A percentile compares a stretch with the other conserved stretches of the same genome.
Evolutionary conservation across 2,888 invertebrate species (phyloP).

Genomic region (Eurytoma adleriae): DNA sequence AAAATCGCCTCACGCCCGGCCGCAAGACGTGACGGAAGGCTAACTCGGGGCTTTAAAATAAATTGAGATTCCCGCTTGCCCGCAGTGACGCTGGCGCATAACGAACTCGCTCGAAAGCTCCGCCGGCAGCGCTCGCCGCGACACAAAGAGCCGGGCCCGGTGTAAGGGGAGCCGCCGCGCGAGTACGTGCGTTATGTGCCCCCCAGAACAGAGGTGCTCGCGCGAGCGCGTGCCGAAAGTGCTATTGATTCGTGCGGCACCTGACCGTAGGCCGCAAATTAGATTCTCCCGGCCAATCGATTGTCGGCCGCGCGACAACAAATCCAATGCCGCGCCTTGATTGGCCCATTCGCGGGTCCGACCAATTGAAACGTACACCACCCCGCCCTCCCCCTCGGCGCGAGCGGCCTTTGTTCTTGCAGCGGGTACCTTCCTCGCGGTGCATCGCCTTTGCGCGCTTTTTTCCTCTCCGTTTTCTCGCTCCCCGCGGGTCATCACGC

Average conservation of each 20-base stretch:
- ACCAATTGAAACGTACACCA: constrained; percentile 54
- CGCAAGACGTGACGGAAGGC: no score
- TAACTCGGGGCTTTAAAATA: no score
- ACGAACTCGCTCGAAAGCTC: no score
- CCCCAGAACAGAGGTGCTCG: background rate
- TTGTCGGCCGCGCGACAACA: constrained; percentile 58
- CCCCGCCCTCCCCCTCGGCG: no score
- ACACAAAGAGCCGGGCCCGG: background rate
- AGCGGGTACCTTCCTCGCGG: background rate
- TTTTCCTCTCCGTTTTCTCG: background rate
- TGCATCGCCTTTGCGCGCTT: background rate
- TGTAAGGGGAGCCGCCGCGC: background rate
- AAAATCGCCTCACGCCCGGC: no score
- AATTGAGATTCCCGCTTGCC: no score
- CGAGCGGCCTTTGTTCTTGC: no score
- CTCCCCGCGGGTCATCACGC: no score
- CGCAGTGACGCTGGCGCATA: no score
- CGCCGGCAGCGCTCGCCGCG: no score
- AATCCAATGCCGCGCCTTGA: constrained; percentile 60
- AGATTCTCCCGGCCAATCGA: constrained; percentile 62
- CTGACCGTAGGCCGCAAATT: constrained; percentile 64
- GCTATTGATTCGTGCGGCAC: constrained; percentile 63
- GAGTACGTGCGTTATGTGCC: background rate
- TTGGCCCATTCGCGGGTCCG: constrained; percentile 59
- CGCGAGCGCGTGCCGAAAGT: constrained; percentile 44